phyloP scores from a whole-genome alignment of 2,888 invertebrate species.

The Metacarcinus magister region DNA sequence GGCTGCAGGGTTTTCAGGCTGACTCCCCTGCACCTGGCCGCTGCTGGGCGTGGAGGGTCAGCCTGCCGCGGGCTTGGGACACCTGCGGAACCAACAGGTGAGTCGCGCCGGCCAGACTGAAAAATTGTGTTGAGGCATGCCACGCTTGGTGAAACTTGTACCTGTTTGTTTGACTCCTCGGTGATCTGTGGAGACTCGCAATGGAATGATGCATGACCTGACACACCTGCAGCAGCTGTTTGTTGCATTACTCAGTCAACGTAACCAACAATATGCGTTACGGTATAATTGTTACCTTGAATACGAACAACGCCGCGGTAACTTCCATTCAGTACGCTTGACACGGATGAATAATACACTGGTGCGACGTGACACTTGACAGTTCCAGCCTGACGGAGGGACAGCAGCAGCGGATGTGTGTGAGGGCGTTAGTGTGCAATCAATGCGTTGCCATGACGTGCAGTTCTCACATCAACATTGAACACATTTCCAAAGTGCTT shows the following conservation, averaged over 20 bases:
- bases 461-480: background rate
- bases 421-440: background rate
- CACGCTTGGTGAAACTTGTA: background rate
- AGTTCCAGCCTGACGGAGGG: background rate
- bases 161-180: background rate
- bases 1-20: background rate
- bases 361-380: background rate
- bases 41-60: background rate
- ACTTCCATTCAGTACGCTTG: background rate
- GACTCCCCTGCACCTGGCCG: background rate
- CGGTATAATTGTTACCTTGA: background rate
- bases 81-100: conserved; percentile 33
- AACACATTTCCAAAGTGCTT: background rate
- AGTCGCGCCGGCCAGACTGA: background rate
- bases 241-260: background rate
- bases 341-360: background rate
- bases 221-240: background rate
- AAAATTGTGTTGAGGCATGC: conserved; percentile 22
- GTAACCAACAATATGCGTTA: background rate
- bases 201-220: conserved; percentile 19
- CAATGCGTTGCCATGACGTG: background rate
- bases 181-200: background rate
- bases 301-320: background rate
- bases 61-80: conserved; percentile 31
- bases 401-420: background rate